Evolutionary conservation across 2,797 vertebrate species (phyloP).

Genomic region (Crenuchus spilurus): DNA sequence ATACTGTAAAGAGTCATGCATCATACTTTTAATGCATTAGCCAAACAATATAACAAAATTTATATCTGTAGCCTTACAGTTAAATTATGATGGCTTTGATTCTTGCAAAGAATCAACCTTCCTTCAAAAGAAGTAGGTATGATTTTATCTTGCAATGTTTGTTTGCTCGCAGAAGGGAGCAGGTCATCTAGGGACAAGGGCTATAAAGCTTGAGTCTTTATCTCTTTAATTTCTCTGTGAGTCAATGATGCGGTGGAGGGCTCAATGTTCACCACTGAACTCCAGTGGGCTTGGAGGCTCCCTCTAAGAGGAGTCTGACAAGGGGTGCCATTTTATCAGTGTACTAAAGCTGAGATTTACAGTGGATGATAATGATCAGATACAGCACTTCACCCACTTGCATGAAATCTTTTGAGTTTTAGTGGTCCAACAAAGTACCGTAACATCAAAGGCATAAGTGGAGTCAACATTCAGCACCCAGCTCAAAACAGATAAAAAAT

Average conservation of each 20-base stretch:
- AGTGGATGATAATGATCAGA: slow-evolving; percentile 7
- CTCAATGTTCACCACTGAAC: slow-evolving; percentile 61
- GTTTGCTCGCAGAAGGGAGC: slow-evolving; percentile 53
- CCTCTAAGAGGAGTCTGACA: slow-evolving; percentile 26
- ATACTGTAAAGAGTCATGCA: too few relatives aligned
- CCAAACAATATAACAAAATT: neutral
- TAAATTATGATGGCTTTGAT: too few relatives aligned
- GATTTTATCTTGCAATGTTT: slow-evolving; percentile 43
- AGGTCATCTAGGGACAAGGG: slow-evolving; percentile 58
- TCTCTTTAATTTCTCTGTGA: slow-evolving; percentile 61
- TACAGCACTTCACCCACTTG: neutral
- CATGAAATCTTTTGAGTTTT: neutral
- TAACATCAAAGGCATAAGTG: neutral
- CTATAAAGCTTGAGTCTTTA: slow-evolving; percentile 72
- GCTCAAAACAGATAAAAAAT: slow-evolving; percentile 15
- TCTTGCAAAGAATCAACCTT: slow-evolving; percentile 24
- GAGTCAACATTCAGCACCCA: neutral
- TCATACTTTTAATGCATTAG: neutral
- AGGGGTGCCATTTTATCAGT: slow-evolving; percentile 31
- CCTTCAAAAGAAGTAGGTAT: slow-evolving; percentile 29
- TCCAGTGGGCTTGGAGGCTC: slow-evolving; percentile 17
- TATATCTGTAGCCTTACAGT: too few relatives aligned
- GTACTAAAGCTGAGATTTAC: slow-evolving; percentile 33
- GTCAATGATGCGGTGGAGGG: slow-evolving; percentile 53
- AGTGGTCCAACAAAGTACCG: neutral